Conservation (phyloP, 2,113 vertebrate genomes). For the Nibea coibor region DNA sequence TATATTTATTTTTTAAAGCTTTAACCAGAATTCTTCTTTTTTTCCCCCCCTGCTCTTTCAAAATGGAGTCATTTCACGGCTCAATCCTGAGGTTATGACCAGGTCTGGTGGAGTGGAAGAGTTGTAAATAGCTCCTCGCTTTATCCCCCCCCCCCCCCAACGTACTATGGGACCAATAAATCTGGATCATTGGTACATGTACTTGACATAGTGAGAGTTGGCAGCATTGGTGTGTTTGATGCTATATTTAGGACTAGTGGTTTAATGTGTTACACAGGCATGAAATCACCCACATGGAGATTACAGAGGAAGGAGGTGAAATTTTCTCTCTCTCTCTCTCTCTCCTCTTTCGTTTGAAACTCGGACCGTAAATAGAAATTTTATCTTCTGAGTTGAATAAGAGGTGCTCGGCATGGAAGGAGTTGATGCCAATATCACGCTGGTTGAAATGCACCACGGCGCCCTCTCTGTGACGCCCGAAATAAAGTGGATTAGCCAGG, state of each 20-base stretch:
- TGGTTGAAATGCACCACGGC: conserved; percentile 39
- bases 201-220: conserved; percentile 36
- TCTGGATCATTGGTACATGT: conserved; percentile 50
- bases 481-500: conserved; percentile 58
- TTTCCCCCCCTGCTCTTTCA: conserved; percentile 22
- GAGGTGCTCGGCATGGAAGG: conserved; percentile 34
- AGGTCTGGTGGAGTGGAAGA: conserved; percentile 55
- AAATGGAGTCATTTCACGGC: conserved; percentile 79
- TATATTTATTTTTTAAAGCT: conserved; percentile 71
- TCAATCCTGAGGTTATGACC: conserved; percentile 67
- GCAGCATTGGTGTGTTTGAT: conserved; percentile 22
- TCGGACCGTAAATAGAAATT: conserved; percentile 59
- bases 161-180: conserved; percentile 45
- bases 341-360: conserved; percentile 43
- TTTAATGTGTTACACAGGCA: conserved; percentile 57
- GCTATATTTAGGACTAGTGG: conserved; percentile 58
- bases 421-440: conserved; percentile 44
- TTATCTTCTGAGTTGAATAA: conserved; percentile 57
- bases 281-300: conserved; percentile 67
- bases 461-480: conserved; percentile 41
- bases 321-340: conserved; percentile 7
- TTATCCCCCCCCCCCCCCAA: conserved; percentile 6
- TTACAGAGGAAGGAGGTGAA: conserved; percentile 56
- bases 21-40: conserved; percentile 39
- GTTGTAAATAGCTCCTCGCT: conserved; percentile 54